These are phyloP conservation scores for Hyaena hyaena DNA, from an alignment of 2,113 vertebrate genomes.

Conservation along the genomic window DNA sequence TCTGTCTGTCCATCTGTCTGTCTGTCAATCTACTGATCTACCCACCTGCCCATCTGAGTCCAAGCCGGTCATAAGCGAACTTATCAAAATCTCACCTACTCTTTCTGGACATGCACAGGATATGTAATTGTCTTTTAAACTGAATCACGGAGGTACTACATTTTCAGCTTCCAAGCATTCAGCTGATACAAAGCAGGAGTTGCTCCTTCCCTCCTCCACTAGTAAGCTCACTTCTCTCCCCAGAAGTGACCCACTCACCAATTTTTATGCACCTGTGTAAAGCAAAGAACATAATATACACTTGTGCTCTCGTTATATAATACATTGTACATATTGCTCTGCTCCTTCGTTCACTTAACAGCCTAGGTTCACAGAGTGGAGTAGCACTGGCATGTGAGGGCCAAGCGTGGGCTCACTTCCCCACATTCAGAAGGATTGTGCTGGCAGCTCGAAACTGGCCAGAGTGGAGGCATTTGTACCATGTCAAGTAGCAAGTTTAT, in stretches of 20 bases:
- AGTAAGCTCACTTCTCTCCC: not conserved
- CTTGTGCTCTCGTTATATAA: not conserved
- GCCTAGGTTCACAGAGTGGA: not conserved
- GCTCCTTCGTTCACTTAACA: not conserved
- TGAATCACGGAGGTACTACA: not conserved
- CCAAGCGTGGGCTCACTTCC: not conserved
- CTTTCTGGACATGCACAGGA: not conserved
- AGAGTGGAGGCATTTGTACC: not conserved
- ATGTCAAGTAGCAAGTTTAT: not conserved
- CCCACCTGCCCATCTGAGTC: not conserved
- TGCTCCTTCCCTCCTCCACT: not conserved
- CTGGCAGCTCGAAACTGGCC: too few species aligned
- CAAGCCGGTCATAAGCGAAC: not conserved
- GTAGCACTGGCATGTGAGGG: not conserved
- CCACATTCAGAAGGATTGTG: not conserved
- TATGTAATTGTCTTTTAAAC: not conserved
- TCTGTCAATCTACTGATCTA: accelerated
- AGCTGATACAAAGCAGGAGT: not conserved
- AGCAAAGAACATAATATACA: not conserved
- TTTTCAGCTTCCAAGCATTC: not conserved
- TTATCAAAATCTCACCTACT: not conserved
- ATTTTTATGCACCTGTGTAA: not conserved
- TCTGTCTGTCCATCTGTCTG: not conserved
- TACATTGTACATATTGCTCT: accelerated
- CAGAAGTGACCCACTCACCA: not conserved